phyloP scores from a whole-genome alignment of 35 echinoderm and acorn worm species.

The Stichopus chloronotus region DNA sequence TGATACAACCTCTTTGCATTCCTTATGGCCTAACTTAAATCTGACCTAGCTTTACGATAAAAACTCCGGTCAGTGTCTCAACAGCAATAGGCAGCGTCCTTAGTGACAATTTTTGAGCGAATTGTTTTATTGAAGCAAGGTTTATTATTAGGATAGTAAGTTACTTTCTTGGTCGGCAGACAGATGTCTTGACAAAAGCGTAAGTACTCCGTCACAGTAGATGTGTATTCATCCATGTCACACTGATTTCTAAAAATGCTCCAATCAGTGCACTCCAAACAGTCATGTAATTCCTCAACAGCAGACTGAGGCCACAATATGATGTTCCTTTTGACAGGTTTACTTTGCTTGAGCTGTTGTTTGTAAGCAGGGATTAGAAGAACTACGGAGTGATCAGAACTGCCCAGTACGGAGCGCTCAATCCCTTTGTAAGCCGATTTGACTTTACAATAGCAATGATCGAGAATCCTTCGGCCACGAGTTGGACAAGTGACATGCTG shows the following conservation, averaged over 20 bases:
- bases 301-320: neutral
- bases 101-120: too few relatives aligned
- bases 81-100: too few relatives aligned
- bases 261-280: conserved; percentile 50
- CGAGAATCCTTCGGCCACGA: conserved; percentile 32
- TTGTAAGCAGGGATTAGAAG: conserved; percentile 51
- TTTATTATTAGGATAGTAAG: neutral
- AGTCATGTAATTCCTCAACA: conserved; percentile 27
- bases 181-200: conserved; percentile 63
- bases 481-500: conserved; percentile 51
- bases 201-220: conserved; percentile 38
- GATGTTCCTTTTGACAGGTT: neutral
- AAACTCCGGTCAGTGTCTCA: too few relatives aligned
- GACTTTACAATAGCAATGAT: conserved; percentile 47
- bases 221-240: conserved; percentile 55
- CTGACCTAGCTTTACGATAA: neutral
- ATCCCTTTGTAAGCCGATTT: conserved; percentile 35
- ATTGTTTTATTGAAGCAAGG: neutral
- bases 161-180: conserved; percentile 48
- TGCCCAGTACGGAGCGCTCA: conserved; percentile 23
- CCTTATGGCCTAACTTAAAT: neutral
- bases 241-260: conserved; percentile 21
- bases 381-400: conserved; percentile 55
- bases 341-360: conserved; percentile 45
- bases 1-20: neutral